Base-by-base conservation (phyloP, 2,888 invertebrate genomes). In the Anoncus sp. region DNA sequence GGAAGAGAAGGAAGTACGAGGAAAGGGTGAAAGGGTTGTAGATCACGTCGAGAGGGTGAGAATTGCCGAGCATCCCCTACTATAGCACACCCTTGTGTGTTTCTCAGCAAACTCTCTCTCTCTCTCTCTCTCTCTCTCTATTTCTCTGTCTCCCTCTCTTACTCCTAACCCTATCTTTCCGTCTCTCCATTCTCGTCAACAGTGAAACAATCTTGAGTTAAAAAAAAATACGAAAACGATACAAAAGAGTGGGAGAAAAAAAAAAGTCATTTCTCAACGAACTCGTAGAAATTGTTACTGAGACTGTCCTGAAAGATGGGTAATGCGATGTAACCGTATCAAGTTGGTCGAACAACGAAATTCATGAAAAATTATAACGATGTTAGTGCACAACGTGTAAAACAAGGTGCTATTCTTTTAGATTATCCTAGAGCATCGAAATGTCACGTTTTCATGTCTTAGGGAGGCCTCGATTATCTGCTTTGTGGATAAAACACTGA, bases 1-100 rank as follows among this genome's bases (percentile, higher is more conserved):
- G 18, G 20, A 24, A 20, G 45, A 55, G 47, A 49, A 35, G 27
- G 47, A 24, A 62, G 14, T 18, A 16, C 16, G 38, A 53, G 16
- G 12, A 14, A 22, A 12, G 35, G 47, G 31, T 9, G 22, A 45
- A 70, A 60, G 59, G 49, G 67, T 53, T 35, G 62, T 62, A 27
- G 60, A 66, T 76, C 27, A 20, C 43, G 31, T 53, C 53, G 63
- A 63, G 51, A 49, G 51, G 57, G 65, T 27, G 57, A 53, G 43
- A 53, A 60, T 49, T 24, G 35, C 18, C 35, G 67, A 57, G 35
- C 6, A 27, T 31, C 49, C 12, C n/a, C 43, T 35, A 31, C 24
- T 55, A 55, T 57, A 35, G 31, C 43, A 24, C 43, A 24, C 59
- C 24, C 31, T 59, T 24, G 43, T 45, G 12, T 20, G 9, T 35